Percentiles rank a stretch among this genome's conserved stretches.
phyloP scores from a whole-genome alignment of 2,797 vertebrate genomes.

The Tenualosa ilisha region DNA sequence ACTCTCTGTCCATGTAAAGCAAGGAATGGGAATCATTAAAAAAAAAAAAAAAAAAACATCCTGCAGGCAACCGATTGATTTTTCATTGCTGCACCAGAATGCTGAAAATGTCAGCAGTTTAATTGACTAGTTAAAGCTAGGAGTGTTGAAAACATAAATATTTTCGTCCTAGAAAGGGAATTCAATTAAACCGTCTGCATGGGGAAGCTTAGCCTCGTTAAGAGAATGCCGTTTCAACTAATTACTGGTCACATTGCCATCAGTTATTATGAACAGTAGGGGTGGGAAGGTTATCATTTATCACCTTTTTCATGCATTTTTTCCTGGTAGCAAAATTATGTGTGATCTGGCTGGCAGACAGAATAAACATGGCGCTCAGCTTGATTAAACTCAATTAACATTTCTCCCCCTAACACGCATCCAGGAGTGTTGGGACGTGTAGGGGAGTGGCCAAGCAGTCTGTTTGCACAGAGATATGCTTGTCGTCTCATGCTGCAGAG shows the following conservation, averaged over 20 bases:
- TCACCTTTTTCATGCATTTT: conserved; percentile 43
- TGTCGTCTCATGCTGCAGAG: conserved; percentile 32
- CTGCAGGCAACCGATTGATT: conserved; percentile 49
- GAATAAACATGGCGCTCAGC: conserved; percentile 63
- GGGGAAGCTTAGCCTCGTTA: conserved; percentile 32
- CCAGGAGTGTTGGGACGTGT: conserved; percentile 59
- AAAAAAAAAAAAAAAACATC: conserved; percentile 37
- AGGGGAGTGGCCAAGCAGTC: conserved; percentile 58
- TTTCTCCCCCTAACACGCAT: conserved; percentile 60
- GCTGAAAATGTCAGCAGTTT: conserved; percentile 54
- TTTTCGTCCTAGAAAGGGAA: conserved; percentile 49
- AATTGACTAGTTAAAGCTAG: conserved; percentile 50
- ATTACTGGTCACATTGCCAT: conserved; percentile 49
- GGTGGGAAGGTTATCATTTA: conserved; percentile 58
- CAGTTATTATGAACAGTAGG: conserved; percentile 55
- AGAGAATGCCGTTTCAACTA: conserved; percentile 32
- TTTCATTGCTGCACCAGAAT: conserved; percentile 45
- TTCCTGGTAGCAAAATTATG: conserved; percentile 45
- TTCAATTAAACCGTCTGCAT: conserved; percentile 34
- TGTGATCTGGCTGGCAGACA: conserved; percentile 61
- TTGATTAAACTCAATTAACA: conserved; percentile 72
- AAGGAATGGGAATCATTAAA: conserved; percentile 39
- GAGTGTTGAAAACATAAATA: conserved; percentile 43
- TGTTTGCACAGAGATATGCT: conserved; percentile 60
- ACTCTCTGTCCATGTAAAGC: conserved; percentile 41